Evolutionary conservation across 1,140 invertebrate genomes (phyloP), one percentile per base, ranked within the genome.

Genomic region (Psilanteris sp.): DNA sequence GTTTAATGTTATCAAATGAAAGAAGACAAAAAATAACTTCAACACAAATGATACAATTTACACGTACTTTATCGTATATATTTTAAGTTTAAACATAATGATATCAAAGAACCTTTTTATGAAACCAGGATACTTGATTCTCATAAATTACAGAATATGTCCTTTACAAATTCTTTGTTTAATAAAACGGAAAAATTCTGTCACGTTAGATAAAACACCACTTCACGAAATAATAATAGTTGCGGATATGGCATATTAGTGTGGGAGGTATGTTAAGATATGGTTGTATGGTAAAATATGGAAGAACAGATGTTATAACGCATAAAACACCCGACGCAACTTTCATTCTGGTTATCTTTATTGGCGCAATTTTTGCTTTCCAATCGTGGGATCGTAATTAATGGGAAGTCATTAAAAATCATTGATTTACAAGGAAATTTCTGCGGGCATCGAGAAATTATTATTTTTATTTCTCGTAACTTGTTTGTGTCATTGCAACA

Each of bases 331-430:
- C 29, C 31, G 16, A 13, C 9, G 8, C 31, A 20, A 57, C 64
- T 68, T 68, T 68, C 52, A 68, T 57, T 50, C 46, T 6, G 27
- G 34, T 26, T 64, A 66, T 68, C 50, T 50, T 68, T 67, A 67
- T 67, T 37, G 29, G 50, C 13, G 10, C 41, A 22, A 46, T 54
- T 67, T 67, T 64, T 64, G 59, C 59, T 52, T 52, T 64, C 59
- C 59, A 52, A 64, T 52, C 46, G 36, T 64, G n/a, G n/a, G n/a
- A n/a, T n/a, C n/a, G n/a, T n/a, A 52, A 64, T 52, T 52, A 52
- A 64, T 64, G 27, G 18, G n/a, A 8, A 41, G 46, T 22, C 36
- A 26, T 64, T 52, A 64, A 52, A 64, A 64, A 18, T 52, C 36
- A 26, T 32, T 52, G 44, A 64, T 26, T 52, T 64, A 52, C 59